Evolutionary conservation across 2,888 invertebrate genomes (phyloP), one percentile per base, ranked within the genome.

Genomic region (Cinara cedri): DNA sequence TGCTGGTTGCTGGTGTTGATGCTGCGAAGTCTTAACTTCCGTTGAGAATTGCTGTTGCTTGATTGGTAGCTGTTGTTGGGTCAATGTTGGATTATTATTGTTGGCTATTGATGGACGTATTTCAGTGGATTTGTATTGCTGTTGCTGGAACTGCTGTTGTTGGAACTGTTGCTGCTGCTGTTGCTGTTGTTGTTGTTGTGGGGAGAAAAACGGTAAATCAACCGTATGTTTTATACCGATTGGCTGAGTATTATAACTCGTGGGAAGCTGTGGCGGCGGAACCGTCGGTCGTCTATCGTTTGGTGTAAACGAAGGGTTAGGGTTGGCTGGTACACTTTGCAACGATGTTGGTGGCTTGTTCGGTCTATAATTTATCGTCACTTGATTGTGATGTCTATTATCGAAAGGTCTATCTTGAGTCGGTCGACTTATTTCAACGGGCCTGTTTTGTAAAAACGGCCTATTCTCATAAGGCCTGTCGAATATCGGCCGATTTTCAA

Each of bases 1-100:
- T 87, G 82, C 13, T 19, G 46, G 88, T 87, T 16, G 88, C 86
- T 44, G 88, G 87, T 83, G 87, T 86, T 60, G 88, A 85, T 68
- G 83, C 70, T 84, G 82, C 11, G 86, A 86, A 13, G 62, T 4
- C 16, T 81, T 68, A 9, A 46, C 42, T 70, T 54, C 68, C 19
- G 76, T 81, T 85, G 86, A 0, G 85, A 86, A 19, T 86, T 86
- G 86, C 72, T 86, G 85, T 51, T 84, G 84, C 9, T 86, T 86
- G 82, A 57, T 49, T 6, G 72, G 16, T 6, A 68, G 60, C 44
- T 55, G 70, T n/a, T 71, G 60, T 16, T 60, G 72, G n/a, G 66
- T 65, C 4, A 26, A 34, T 4, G 72, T 57, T 19, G 63, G 74
- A n/a, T 57, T 60, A 10, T 81, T 63, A n/a, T 57, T 60, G 14